These are phyloP conservation scores for Clusia tigrina DNA, from an alignment of 2,888 invertebrate species.

Conservation along the genomic window DNA sequence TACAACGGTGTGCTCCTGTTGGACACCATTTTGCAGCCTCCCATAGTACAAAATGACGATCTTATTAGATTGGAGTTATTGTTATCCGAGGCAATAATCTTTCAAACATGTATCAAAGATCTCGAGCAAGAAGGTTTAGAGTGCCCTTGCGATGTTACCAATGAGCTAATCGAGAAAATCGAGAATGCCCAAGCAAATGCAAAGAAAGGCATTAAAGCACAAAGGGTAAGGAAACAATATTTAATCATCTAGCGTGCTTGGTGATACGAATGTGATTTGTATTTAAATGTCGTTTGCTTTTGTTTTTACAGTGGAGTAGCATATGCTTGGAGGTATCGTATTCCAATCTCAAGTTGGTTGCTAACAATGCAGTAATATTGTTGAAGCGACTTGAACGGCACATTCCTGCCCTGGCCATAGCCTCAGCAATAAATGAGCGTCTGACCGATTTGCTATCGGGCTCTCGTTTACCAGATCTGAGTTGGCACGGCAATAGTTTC, in stretches of 20 bases:
- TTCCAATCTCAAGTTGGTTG: conserved; percentile 80
- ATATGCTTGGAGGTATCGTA: conserved; percentile 84
- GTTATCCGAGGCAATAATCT: conserved; percentile 85
- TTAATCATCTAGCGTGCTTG: background rate
- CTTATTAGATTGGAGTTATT: conserved; percentile 84
- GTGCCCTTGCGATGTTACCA: conserved; percentile 78
- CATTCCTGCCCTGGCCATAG: conserved; percentile 86
- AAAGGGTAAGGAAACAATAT: conserved; percentile 72
- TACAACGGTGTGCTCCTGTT: conserved; percentile 90
- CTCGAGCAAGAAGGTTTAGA: conserved; percentile 79
- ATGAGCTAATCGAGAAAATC: conserved; percentile 80
- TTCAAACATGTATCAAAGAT: conserved; percentile 81
- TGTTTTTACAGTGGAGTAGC: conserved; percentile 84
- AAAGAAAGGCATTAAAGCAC: conserved; percentile 87
- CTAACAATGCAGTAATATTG: conserved; percentile 81
- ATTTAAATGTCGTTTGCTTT: conserved; percentile 21
- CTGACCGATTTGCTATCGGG: conserved; percentile 77
- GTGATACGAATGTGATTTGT: no score
- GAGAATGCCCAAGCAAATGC: conserved; percentile 74
- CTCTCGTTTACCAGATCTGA: conserved; percentile 60
- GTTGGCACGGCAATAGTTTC: conserved; percentile 59
- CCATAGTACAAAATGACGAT: conserved; percentile 79
- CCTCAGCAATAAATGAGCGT: conserved; percentile 88
- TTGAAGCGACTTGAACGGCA: conserved; percentile 82
- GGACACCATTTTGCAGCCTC: conserved; percentile 88